Evolutionary conservation across 2,888 invertebrate species (phyloP).

Genomic region (Ametastegia equiseti): DNA sequence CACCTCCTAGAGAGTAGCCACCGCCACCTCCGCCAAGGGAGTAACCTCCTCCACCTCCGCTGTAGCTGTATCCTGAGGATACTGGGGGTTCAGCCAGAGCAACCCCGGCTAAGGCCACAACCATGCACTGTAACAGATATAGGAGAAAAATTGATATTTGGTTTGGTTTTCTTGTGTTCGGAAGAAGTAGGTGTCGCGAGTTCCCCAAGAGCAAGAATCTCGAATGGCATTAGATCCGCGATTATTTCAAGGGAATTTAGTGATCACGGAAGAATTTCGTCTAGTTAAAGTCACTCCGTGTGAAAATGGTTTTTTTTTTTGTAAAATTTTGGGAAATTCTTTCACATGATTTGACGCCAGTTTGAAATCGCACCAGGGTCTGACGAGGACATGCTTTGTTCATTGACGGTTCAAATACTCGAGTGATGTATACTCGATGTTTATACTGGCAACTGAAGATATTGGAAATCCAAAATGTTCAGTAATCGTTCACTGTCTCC

Average conservation of each 20-base stretch:
- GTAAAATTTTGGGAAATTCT: not conserved
- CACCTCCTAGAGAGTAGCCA: conserved; percentile 75
- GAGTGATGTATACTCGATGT: not conserved
- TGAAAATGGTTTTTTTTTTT: not conserved
- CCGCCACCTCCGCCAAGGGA: conserved; percentile 67
- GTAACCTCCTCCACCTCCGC: conserved; percentile 77
- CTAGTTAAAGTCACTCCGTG: not conserved
- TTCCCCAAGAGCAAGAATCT: not conserved
- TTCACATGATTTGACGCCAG: not conserved
- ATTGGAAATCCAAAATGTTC: conserved; percentile 21
- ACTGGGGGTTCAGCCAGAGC: conserved; percentile 85
- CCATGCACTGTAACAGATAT: conserved; percentile 84
- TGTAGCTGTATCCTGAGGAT: conserved; percentile 74
- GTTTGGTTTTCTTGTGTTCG: not conserved
- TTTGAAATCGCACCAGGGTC: conserved; percentile 4
- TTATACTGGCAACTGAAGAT: not conserved
- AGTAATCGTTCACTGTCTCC: conserved; percentile 20
- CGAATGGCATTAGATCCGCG: not conserved
- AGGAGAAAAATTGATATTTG: not conserved
- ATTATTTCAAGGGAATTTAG: not conserved
- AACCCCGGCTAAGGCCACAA: conserved; percentile 87
- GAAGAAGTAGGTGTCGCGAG: not conserved
- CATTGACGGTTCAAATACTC: not conserved
- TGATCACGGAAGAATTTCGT: not conserved
- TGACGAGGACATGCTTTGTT: not conserved